Evolutionary conservation across 2,113 vertebrate genomes (phyloP).

Genomic region (Crotophaga sulcirostris): DNA sequence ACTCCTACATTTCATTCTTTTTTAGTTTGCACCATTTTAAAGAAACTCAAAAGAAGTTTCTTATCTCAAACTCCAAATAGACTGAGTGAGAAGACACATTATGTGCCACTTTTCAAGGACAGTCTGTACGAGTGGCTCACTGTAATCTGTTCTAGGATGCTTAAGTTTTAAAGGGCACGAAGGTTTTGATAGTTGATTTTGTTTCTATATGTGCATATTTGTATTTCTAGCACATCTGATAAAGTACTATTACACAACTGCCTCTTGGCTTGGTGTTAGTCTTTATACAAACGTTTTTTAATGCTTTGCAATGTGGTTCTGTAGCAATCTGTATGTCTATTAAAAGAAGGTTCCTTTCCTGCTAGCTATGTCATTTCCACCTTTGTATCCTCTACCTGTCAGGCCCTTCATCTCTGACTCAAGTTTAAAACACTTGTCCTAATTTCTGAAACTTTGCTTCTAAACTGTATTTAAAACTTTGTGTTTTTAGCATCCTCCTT

Average conservation of each 20-base stretch:
- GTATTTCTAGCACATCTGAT: conserved; percentile 37
- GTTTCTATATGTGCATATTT: conserved; percentile 25
- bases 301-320: background rate
- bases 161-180: conserved; percentile 33
- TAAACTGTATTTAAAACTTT: background rate
- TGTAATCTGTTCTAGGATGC: conserved; percentile 4
- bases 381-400: background rate
- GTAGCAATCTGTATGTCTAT: background rate
- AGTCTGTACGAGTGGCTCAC: background rate
- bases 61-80: background rate
- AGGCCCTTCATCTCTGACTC: background rate
- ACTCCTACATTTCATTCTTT: background rate
- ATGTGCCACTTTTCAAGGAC: background rate
- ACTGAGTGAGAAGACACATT: background rate
- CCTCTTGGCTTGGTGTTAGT: background rate
- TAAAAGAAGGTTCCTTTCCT: background rate
- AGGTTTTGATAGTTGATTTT: conserved; percentile 45
- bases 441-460: background rate
- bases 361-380: background rate
- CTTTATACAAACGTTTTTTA: background rate
- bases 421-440: conserved; percentile 11
- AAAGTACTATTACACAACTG: background rate
- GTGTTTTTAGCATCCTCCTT: conserved; percentile 1
- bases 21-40: background rate
- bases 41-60: background rate